Evolutionary conservation across 2,888 invertebrate genomes (phyloP), one percentile per base, ranked within the genome.

Genomic region (Romanomermis culicivorax): DNA sequence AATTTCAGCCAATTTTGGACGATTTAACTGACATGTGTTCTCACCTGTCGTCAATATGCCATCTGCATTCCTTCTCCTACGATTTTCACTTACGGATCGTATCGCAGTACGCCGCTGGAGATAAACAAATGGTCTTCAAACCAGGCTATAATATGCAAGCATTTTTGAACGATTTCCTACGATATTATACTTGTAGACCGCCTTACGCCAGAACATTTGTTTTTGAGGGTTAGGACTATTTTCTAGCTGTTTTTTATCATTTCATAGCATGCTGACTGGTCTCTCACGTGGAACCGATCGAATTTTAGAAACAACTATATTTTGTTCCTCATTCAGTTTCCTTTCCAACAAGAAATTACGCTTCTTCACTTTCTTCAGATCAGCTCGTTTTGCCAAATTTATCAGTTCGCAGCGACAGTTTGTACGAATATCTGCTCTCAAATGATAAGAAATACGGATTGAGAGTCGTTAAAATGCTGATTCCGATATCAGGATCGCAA

Each of bases 121-220:
- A 58, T 42, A 58, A 56, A 49, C 55, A 61, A n/a, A 58, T 61
- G 2, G 58, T 68, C 4, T 66, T 71, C 58, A 65, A 64, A 26
- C 61, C 62, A 14, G 78, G 78, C 43, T 83, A 81, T 67, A 80
- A 83, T 66, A 72, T 82, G 2, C 78, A 79, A 26, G 77, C 78
- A 60, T 82, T 83, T 68, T 72, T 83, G 29, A 78, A 79, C 58
- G 82, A 83, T 67, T 83, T 83, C 65, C 75, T 79, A 58, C 79
- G 80, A 65, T 81, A 82, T 67, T 83, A 82, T 66, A 79, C 78
- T 51, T 80, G 81, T 68, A 79, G 81, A 3, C 83, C 83, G 1
- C 80, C 80, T 69, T 82, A 78, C 65, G 80, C 83, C 1, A 73
- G 81, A 60, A 83, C 82, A 71, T 75, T 80, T 59, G 76, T 82